Conservation (phyloP, 2,888 invertebrate species). For the Chelonus formosanus region DNA sequence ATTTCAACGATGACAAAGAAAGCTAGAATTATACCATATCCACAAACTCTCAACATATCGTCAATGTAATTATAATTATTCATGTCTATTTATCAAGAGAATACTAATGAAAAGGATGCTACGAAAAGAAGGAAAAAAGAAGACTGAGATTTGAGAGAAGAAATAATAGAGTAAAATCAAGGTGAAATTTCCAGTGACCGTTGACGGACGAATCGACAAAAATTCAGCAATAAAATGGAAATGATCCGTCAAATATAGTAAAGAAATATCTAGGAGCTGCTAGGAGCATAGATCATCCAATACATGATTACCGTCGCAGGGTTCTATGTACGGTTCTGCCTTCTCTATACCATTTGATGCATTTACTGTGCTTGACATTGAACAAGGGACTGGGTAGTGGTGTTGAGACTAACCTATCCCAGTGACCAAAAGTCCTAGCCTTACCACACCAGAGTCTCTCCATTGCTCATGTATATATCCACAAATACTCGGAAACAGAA, state of each 20-base stretch:
- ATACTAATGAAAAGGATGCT: too few species aligned
- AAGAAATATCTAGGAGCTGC: not conserved
- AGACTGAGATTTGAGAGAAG: not conserved
- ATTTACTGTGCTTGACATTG: slow-evolving; percentile 22
- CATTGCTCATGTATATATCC: not conserved
- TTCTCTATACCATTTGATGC: slow-evolving; percentile 6
- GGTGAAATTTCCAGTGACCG: slow-evolving; percentile 7
- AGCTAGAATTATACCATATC: too few species aligned
- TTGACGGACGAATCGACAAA: not conserved
- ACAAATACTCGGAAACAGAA: not conserved
- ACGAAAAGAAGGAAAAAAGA: not conserved
- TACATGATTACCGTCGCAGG: too few species aligned
- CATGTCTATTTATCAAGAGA: too few species aligned
- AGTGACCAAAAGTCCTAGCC: slow-evolving; percentile 24
- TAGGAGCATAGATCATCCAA: too few species aligned
- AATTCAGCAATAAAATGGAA: slow-evolving; percentile 23
- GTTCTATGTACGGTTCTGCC: not conserved
- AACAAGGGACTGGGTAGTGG: not conserved
- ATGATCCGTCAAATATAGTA: slow-evolving; percentile 12
- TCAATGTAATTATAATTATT: too few species aligned
- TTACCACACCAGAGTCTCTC: not conserved
- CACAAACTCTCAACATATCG: too few species aligned
- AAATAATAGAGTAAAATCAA: not conserved
- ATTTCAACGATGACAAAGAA: too few species aligned
- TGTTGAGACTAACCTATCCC: slow-evolving; percentile 20